Conservation (phyloP, 2,113 vertebrate species). For the Ondatra zibethicus region DNA sequence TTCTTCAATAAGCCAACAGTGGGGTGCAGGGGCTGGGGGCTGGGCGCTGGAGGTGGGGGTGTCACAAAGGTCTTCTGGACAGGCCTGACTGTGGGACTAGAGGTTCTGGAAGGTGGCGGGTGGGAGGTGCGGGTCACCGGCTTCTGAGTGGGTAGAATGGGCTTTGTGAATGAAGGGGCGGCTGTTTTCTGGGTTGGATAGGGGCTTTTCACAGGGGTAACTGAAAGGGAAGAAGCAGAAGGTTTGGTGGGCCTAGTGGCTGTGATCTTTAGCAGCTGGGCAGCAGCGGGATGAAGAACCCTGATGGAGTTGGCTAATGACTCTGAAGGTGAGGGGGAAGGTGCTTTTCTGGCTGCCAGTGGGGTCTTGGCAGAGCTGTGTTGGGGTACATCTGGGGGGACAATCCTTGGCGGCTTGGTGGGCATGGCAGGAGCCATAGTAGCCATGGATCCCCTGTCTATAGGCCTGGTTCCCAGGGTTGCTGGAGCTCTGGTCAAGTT, state of each 20-base stretch:
- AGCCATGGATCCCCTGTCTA: background rate
- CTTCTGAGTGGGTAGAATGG: slow-evolving; percentile 33
- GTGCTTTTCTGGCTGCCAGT: background rate
- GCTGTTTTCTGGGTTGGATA: background rate
- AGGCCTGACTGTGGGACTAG: background rate
- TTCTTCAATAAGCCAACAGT: background rate
- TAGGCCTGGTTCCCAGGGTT: slow-evolving; percentile 22
- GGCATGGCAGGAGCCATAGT: background rate
- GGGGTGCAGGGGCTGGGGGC: slow-evolving; percentile 58
- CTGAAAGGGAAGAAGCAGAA: slow-evolving; percentile 9
- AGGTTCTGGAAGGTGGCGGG: background rate
- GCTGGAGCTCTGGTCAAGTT: slow-evolving; percentile 85
- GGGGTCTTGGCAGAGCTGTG: background rate
- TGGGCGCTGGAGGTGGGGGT: background rate
- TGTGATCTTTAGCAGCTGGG: slow-evolving; percentile 41
- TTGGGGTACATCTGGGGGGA: background rate
- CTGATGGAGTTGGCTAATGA: background rate
- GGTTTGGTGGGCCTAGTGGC: slow-evolving; percentile 71
- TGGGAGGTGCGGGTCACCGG: background rate
- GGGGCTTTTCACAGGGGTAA: background rate
- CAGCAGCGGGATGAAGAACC: background rate
- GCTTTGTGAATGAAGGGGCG: background rate
- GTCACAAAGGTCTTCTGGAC: background rate
- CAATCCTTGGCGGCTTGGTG: slow-evolving; percentile 37
- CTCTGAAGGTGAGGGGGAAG: slow-evolving; percentile 53